These are phyloP conservation scores for Uloborus plumipes DNA, from an alignment of 2,888 invertebrate genomes.

Conservation along the genomic window DNA sequence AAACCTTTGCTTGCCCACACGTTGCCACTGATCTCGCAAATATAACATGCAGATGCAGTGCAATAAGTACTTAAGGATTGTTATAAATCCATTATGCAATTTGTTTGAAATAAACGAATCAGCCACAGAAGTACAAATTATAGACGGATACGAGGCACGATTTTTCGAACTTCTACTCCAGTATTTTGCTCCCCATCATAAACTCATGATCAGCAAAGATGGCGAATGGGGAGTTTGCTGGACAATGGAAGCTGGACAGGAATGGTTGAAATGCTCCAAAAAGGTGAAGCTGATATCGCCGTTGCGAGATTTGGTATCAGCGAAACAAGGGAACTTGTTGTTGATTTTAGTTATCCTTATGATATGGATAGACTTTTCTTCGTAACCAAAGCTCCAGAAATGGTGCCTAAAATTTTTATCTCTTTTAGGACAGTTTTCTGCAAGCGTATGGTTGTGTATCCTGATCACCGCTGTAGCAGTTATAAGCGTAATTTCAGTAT, in stretches of 20 bases:
- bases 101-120: conserved; percentile 2
- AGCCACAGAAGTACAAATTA: background rate
- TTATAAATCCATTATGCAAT: too few relatives aligned
- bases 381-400: conserved; percentile 7
- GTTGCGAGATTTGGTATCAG: conserved; percentile 76
- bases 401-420: conserved; percentile 2
- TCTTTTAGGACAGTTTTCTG: conserved; percentile 8
- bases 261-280: conserved; percentile 49
- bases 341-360: conserved; percentile 74
- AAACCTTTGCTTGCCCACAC: too few relatives aligned
- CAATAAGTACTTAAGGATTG: too few relatives aligned
- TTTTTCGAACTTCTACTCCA: conserved; percentile 4
- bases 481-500: too few relatives aligned
- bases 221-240: background rate
- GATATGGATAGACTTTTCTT: conserved; percentile 20
- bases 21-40: too few relatives aligned
- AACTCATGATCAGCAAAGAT: background rate
- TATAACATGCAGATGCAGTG: too few relatives aligned
- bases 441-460: conserved; percentile 9
- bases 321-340: conserved; percentile 73
- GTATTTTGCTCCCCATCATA: background rate
- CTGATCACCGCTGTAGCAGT: background rate
- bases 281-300: conserved; percentile 72
- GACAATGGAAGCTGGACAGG: conserved; percentile 66
- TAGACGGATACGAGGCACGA: conserved; percentile 7